Evolutionary conservation across 2,113 vertebrate genomes (phyloP).

Genomic region (Pelusios castaneus): DNA sequence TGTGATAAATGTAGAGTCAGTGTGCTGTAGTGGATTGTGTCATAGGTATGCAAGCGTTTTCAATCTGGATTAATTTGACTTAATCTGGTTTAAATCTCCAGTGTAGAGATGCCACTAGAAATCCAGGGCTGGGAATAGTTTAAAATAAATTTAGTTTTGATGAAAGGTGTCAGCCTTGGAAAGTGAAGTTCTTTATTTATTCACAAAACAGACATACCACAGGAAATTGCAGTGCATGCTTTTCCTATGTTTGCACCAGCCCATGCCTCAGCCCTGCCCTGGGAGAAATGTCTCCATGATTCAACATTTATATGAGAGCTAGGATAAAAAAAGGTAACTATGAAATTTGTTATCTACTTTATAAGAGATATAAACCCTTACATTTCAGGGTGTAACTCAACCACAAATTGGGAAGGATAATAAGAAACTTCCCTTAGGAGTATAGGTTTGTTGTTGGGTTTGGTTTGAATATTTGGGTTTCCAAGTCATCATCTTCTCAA

Average conservation of each 20-base stretch:
- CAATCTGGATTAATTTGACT: no score
- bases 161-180: background rate
- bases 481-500: background rate
- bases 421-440: background rate
- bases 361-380: background rate
- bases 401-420: background rate
- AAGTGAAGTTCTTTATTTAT: background rate
- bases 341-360: background rate
- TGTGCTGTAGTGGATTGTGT: no score
- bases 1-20: no score
- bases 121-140: background rate
- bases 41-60: no score
- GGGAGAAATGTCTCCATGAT: background rate
- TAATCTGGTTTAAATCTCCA: no score
- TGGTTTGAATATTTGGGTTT: background rate
- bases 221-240: background rate
- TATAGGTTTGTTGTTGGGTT: background rate
- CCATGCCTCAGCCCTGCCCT: background rate
- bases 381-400: background rate
- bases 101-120: no score
- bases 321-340: background rate
- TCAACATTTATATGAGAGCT: background rate
- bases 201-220: fast-evolving
- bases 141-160: background rate
- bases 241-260: fast-evolving